Percentiles rank a stretch among this genome's conserved stretches.
Conservation (phyloP, 1,140 invertebrate genomes). For the Contarinia nasturtii region DNA sequence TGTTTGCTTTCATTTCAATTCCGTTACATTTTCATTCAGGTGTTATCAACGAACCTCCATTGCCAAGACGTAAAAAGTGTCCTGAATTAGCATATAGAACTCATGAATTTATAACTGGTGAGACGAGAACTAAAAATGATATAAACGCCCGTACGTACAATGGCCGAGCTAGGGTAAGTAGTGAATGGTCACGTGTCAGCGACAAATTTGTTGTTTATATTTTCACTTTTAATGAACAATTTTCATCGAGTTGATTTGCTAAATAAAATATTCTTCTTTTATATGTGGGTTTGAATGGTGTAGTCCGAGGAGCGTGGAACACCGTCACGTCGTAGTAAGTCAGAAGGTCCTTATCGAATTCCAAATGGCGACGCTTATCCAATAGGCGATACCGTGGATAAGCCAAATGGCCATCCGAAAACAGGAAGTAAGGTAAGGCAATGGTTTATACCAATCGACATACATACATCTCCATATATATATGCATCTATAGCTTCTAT, state of each 20-base stretch:
- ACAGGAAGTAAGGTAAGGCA: not conserved
- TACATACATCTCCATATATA: too few species aligned
- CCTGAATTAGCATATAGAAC: constrained; percentile 67
- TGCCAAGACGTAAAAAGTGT: constrained; percentile 70
- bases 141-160: constrained; percentile 1
- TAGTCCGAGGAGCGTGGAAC: constrained; percentile 33
- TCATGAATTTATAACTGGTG: constrained; percentile 49
- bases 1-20: too few species aligned
- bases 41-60: constrained; percentile 49
- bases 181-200: constrained; percentile 2
- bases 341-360: constrained; percentile 38
- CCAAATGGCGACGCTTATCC: constrained; percentile 23
- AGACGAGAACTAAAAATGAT: constrained; percentile 4
- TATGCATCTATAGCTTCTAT: too few species aligned
- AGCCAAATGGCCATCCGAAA: not conserved
- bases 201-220: too few species aligned
- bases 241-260: too few species aligned
- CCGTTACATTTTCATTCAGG: constrained; percentile 25
- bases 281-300: too few species aligned
- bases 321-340: constrained; percentile 44
- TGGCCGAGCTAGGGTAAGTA: constrained; percentile 7
- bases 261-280: too few species aligned
- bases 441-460: too few species aligned
- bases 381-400: not conserved
- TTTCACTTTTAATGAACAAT: too few species aligned